These are phyloP conservation scores for Diabrotica undecimpunctata DNA, from an alignment of 1,140 invertebrate genomes.

Conservation along the genomic window DNA sequence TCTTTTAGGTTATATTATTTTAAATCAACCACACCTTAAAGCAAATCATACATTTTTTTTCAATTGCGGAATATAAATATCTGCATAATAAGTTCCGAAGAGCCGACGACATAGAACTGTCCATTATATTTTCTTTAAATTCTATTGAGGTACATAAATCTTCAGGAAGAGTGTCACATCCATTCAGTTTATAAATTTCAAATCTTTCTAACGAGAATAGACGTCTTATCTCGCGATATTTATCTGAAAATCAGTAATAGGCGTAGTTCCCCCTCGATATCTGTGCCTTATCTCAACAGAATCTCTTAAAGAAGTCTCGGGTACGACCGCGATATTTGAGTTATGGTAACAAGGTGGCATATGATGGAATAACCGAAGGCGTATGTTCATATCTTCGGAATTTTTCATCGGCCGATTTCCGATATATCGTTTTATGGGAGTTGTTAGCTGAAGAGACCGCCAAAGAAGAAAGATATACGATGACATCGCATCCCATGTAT, in stretches of 20 bases:
- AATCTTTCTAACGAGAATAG: neutral
- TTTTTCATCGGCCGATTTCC: constrained; percentile 13
- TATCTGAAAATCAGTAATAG: constrained; percentile 3
- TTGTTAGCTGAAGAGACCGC: constrained; percentile 34
- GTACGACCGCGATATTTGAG: constrained; percentile 13
- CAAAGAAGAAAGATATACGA: constrained; percentile 36
- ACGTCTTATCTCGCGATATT: neutral
- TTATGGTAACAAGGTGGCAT: constrained; percentile 22
- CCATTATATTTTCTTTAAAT: too few relatives aligned
- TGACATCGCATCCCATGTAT: constrained; percentile 31
- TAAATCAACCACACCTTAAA: too few relatives aligned
- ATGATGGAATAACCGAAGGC: constrained; percentile 15
- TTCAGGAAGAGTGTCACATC: neutral
- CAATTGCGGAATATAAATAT: too few relatives aligned
- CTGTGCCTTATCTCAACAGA: neutral
- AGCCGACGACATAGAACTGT: too few relatives aligned
- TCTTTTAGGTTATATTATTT: too few relatives aligned
- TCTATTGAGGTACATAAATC: too few relatives aligned
- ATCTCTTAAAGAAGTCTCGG: constrained; percentile 1
- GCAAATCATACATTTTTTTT: too few relatives aligned
- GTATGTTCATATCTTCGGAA: constrained; percentile 14
- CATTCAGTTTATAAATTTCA: neutral
- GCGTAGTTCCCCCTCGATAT: neutral
- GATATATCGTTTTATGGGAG: constrained; percentile 26
- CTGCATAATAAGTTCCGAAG: too few relatives aligned